Percentiles rank a stretch among this genome's conserved stretches.
Conservation (phyloP, 2,888 invertebrate species). For the Clepsis dumicolana region DNA sequence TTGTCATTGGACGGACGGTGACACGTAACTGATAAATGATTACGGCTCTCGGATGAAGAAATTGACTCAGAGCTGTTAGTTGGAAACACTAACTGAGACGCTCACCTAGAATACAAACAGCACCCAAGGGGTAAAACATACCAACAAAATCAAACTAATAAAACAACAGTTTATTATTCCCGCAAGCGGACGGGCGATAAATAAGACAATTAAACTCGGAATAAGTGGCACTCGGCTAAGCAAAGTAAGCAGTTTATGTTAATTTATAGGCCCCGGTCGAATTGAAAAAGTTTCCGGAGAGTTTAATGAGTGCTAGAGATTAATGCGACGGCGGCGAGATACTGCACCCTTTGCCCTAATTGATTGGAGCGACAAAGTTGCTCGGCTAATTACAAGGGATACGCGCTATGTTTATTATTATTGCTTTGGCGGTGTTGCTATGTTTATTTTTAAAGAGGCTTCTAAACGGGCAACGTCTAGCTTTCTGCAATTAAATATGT, state of each 20-base stretch:
- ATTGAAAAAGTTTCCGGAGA: constrained; percentile 33
- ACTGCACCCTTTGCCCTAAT: constrained; percentile 26
- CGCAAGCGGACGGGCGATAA: constrained; percentile 12
- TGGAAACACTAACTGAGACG: too few species aligned
- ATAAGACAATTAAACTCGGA: constrained; percentile 30
- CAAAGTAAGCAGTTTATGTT: constrained; percentile 39
- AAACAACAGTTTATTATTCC: constrained; percentile 19
- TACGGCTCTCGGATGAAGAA: too few species aligned
- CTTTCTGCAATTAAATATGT: too few species aligned
- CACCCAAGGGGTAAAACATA: background rate
- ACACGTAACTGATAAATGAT: too few species aligned
- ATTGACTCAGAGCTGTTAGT: too few species aligned
- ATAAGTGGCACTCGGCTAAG: constrained; percentile 30
- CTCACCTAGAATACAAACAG: too few species aligned
- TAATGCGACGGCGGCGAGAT: constrained; percentile 19
- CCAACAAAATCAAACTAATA: constrained; percentile 14
- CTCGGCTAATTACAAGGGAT: constrained; percentile 6
- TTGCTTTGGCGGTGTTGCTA: background rate
- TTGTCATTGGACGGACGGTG: too few species aligned
- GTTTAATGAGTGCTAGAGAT: constrained; percentile 28
- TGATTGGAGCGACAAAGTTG: constrained; percentile 22
- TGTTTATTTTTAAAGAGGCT: too few species aligned
- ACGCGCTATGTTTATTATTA: background rate
- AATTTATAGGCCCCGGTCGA: constrained; percentile 33
- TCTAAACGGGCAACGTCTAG: too few species aligned